A percentile compares a stretch with the other conserved stretches of the same genome.
These are phyloP conservation scores for Picathartes gymnocephalus DNA, from an alignment of 2,113 vertebrate genomes.

Conservation along the genomic window DNA sequence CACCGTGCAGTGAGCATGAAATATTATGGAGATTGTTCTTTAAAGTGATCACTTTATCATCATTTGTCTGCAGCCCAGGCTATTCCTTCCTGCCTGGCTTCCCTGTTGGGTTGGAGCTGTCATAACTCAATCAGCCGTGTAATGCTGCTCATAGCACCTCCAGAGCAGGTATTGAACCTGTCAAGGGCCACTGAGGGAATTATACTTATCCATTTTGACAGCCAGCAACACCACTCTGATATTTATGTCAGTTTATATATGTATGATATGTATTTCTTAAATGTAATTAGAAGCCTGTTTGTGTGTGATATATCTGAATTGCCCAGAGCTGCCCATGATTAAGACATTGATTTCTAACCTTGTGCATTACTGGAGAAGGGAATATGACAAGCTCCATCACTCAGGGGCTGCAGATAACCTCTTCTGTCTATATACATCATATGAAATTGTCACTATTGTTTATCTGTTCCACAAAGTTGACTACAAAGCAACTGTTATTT, in stretches of 20 bases:
- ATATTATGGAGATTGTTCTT: conserved; percentile 99
- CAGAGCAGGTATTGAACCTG: conserved; percentile 75
- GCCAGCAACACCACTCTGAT: conserved; percentile 80
- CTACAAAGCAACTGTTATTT: conserved; percentile 31
- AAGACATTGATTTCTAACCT: conserved; percentile 72
- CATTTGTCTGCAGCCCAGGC: conserved; percentile 91
- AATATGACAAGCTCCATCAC: conserved; percentile 73
- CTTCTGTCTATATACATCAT: conserved; percentile 61
- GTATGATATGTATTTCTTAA: conserved; percentile 75
- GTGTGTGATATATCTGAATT: conserved; percentile 66
- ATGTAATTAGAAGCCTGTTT: conserved; percentile 70
- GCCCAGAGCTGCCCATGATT: conserved; percentile 62
- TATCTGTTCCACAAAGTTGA: conserved; percentile 49
- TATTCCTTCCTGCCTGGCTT: conserved; percentile 78
- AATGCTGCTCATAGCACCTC: conserved; percentile 76
- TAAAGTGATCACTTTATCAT: conserved; percentile 99
- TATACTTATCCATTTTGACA: conserved; percentile 85
- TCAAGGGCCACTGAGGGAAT: conserved; percentile 82
- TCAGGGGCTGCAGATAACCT: conserved; percentile 47
- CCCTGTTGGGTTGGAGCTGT: conserved; percentile 90
- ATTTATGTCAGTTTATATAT: conserved; percentile 85
- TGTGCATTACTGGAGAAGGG: conserved; percentile 54
- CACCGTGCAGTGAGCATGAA: conserved; percentile 91
- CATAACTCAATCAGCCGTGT: conserved; percentile 99
- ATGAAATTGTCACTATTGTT: conserved; percentile 69